A percentile compares a stretch with the other conserved stretches of the same genome.
These are phyloP conservation scores for Selenia dentaria DNA, from an alignment of 2,888 invertebrate species.

Conservation along the genomic window DNA sequence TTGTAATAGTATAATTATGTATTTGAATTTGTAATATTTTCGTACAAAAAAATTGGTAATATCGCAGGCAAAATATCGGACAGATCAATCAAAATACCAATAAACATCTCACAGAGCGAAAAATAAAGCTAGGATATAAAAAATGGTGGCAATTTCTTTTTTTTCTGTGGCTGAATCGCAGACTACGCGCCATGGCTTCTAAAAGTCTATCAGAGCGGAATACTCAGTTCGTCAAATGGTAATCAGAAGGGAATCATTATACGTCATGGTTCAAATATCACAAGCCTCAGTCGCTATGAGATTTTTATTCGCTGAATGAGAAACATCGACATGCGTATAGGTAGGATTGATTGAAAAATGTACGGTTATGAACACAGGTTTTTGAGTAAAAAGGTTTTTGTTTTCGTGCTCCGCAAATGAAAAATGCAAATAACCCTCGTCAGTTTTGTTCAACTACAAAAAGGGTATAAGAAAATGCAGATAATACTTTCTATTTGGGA, in stretches of 20 bases:
- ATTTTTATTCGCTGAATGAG: slow-evolving; percentile 66
- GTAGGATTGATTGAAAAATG: slow-evolving; percentile 46
- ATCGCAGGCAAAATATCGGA: slow-evolving; percentile 12
- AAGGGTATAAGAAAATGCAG: too few species aligned
- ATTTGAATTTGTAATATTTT: too few species aligned
- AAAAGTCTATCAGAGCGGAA: slow-evolving; percentile 76
- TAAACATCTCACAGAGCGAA: slow-evolving; percentile 35
- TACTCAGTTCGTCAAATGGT: slow-evolving; percentile 79
- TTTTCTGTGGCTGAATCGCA: slow-evolving; percentile 55
- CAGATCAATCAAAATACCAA: slow-evolving; percentile 49
- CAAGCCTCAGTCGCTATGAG: slow-evolving; percentile 58
- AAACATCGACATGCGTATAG: slow-evolving; percentile 49
- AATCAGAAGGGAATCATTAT: slow-evolving; percentile 76
- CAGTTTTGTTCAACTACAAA: too few species aligned
- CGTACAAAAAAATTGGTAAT: slow-evolving; percentile 6
- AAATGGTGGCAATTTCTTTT: slow-evolving; percentile 62
- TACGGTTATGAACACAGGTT: slow-evolving; percentile 24
- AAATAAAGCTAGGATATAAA: slow-evolving; percentile 50
- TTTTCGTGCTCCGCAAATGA: slow-evolving; percentile 5
- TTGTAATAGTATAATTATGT: too few species aligned
- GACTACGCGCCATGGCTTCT: slow-evolving; percentile 61
- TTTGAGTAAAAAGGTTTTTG: slow-evolving; percentile 16
- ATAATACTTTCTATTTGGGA: too few species aligned
- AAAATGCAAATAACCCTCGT: too few species aligned
- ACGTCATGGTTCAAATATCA: slow-evolving; percentile 81